Base-by-base conservation (phyloP, 2,888 invertebrate genomes). In the Tetrapedia diversipes region DNA sequence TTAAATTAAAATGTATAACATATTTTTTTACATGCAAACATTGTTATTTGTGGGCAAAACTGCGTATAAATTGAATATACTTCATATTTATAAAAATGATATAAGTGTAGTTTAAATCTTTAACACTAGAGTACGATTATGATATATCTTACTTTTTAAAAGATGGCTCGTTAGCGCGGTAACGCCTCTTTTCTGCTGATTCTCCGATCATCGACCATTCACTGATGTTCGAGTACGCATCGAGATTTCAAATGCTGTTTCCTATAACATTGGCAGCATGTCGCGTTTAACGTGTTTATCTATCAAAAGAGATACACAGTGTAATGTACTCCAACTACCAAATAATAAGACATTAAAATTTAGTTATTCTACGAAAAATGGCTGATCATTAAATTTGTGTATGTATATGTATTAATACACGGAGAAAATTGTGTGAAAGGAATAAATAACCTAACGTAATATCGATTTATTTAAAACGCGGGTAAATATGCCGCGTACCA, bases 401-500 rank as follows among this genome's bases (percentile, higher is more conserved):
- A 39, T 47, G 53, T 56, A 60, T 71, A 29, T 49, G 19, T 43
- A 61, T 66, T 60, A 41, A 63, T 57, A 45, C 39, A 51, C 27
- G 41, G 56, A 47, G 59, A 47, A 74, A 63, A 75, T 64, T 67
- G 59, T 73, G 64, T 29, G 37, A 37, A 73, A 70, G 43, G 29
- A 59, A 34, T 53, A 67, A 63, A 63, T 77, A 82, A 82, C 67
- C 71, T 84, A 80, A 75, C 61, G 61, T 59, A 60, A 56, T 67
- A 65, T 56, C 53, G 39, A 69, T 61, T 59, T 63, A 59, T 61
- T 37, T 64, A 54, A 71, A 63, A 65, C 60, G 56, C 70, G 53
- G 49, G 70, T 67, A 71, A 88, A 85, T 73, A 91, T 91, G 90
- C 90, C 91, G 85, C 94, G 93, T 90, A 93, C 90, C 86, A 94